phyloP scores from a whole-genome alignment of 1,140 invertebrate species.

The Dinoponera quadriceps region DNA sequence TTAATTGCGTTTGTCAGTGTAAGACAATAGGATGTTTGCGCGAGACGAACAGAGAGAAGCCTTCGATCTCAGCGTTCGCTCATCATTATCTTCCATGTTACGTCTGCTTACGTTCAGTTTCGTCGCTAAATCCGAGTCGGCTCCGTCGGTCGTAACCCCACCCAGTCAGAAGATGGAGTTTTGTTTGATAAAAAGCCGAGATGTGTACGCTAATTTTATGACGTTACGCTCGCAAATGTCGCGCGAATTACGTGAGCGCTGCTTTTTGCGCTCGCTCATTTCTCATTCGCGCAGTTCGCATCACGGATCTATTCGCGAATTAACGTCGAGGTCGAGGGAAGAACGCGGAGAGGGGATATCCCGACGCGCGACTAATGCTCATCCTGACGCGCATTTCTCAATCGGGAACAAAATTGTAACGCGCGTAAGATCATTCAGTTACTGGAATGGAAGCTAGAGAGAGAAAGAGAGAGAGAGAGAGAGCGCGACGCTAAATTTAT shows the following conservation, averaged over 20 bases:
- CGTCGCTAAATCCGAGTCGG: neutral
- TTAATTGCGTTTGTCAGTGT: constrained; percentile 53
- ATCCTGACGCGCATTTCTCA: constrained; percentile 36
- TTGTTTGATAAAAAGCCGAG: neutral
- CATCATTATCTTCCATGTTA: constrained; percentile 1
- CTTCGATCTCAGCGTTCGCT: constrained; percentile 7
- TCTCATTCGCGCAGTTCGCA: neutral
- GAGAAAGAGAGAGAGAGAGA: no score
- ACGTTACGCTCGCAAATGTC: no score
- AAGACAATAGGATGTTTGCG: constrained; percentile 9
- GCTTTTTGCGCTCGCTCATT: neutral
- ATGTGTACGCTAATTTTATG: neutral
- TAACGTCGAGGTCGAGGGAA: neutral
- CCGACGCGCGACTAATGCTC: neutral
- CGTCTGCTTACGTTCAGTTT: neutral
- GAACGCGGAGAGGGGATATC: neutral
- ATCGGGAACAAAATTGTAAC: constrained; percentile 33
- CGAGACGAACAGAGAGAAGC: constrained; percentile 18
- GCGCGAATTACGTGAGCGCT: neutral
- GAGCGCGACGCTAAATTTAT: constrained; percentile 34
- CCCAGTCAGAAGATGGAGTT: neutral
- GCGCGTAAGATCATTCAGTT: constrained; percentile 28
- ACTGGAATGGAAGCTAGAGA: constrained; percentile 7
- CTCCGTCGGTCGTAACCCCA: neutral
- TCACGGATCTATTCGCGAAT: constrained; percentile 15